Base-by-base conservation (phyloP, 2,888 invertebrate species). In the Athalia rosae region DNA sequence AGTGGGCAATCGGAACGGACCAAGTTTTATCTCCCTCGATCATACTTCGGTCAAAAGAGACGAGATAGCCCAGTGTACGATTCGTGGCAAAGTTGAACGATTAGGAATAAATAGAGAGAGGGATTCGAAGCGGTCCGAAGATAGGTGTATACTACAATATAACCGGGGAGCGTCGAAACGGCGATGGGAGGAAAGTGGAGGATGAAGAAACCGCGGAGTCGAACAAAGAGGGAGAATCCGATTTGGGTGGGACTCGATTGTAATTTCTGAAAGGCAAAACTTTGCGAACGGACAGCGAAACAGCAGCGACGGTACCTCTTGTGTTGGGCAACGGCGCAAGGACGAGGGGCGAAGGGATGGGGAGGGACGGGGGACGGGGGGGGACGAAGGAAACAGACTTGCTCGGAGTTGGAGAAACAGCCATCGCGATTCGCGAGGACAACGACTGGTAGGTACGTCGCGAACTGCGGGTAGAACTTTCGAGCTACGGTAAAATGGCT, bases 231-330 rank as follows among this genome's bases (percentile, higher is more conserved):
- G 15, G 28, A 43, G n/a, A 28, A 4, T n/a, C 43, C 7, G 53
- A 66, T 56, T 76, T 48, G 13, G 41, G 77, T 9, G 58, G 45
- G 50, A 53, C 13, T 58, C 28, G 62, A 62, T 71, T 13, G 73
- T 63, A 63, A 77, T 73, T 77, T 69, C 69, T 63, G 63, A 63
- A 63, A 50, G 77, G 8, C 73, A 41, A 77, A 63, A 77, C 73
- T 77, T 77, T 73, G 48, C 41, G n/a, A 63, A 63, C 43, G 62
- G 67, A 63, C 71, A 61, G 56, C 41, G 73, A n/a, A 15, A 48
- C n/a, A 43, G 13, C 15, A 47, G 15, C 43, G 69, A 69, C 43
- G 69, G 69, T 45, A 62, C 7, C 77, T 63, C 73, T 77, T 77
- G 63, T 73, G 63, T 73, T 77, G 63, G 77, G 77, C 69, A 59